Evolutionary conservation across 2,888 invertebrate species (phyloP).

Genomic region (Serrognathus titanus): DNA sequence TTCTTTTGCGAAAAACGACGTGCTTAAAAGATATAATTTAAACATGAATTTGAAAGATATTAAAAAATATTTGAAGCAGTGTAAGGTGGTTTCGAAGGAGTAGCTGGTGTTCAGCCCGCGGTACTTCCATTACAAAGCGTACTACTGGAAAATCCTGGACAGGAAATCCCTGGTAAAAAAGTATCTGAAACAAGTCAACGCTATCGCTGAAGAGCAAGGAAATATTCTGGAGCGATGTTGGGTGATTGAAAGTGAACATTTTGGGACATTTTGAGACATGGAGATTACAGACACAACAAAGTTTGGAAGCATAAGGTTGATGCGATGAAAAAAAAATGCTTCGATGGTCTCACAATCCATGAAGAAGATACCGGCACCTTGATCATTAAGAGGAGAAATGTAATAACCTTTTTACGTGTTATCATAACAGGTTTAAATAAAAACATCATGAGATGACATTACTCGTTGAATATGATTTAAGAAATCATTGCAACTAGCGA

Average conservation of each 20-base stretch:
- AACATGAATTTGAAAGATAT: constrained; percentile 15
- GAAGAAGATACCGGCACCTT: too few relatives aligned
- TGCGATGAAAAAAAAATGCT: too few relatives aligned
- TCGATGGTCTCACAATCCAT: too few relatives aligned
- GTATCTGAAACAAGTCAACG: constrained; percentile 23
- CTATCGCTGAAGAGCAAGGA: constrained; percentile 21
- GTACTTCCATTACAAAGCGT: constrained; percentile 28
- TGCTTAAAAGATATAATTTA: constrained; percentile 17
- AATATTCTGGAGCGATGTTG: constrained; percentile 32
- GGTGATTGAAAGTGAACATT: constrained; percentile 25
- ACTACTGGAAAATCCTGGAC: constrained; percentile 23
- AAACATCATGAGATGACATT: too few relatives aligned
- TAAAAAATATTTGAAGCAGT: constrained; percentile 18
- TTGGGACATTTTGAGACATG: constrained; percentile 24
- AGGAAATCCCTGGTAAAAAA: constrained; percentile 9
- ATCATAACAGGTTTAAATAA: too few relatives aligned
- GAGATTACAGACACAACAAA: too few relatives aligned
- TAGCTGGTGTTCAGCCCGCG: constrained; percentile 30
- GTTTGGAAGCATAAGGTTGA: too few relatives aligned
- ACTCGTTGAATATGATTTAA: too few relatives aligned
- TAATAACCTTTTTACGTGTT: too few relatives aligned
- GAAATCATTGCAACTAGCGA: too few relatives aligned
- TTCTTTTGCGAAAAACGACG: constrained; percentile 18
- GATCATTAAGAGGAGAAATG: too few relatives aligned
- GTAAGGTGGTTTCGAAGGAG: constrained; percentile 20